phyloP scores from a whole-genome alignment of 2,888 invertebrate genomes.

The Calameuta pallipes region DNA sequence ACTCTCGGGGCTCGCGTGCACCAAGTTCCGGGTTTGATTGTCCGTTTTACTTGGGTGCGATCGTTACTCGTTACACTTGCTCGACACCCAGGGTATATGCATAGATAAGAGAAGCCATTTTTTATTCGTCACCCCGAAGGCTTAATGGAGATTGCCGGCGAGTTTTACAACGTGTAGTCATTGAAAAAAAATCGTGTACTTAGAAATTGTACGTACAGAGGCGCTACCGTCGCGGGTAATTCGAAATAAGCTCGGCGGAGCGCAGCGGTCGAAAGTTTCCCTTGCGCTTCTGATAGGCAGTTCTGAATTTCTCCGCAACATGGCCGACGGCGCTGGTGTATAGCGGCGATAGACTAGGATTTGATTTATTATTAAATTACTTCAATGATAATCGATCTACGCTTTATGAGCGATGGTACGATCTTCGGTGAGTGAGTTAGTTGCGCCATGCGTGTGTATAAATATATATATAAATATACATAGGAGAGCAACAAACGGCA shows the following conservation, averaged over 20 bases:
- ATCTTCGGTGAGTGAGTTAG: too few relatives aligned
- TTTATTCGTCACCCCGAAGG: not conserved
- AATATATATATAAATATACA: not conserved
- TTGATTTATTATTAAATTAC: conserved; percentile 40
- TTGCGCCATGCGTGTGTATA: not conserved
- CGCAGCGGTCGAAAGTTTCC: too few relatives aligned
- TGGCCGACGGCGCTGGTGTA: too few relatives aligned
- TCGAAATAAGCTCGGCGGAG: not conserved
- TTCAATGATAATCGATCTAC: conserved; percentile 39
- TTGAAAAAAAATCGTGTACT: too few relatives aligned
- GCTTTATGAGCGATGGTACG: conserved; percentile 32
- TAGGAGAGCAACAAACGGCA: too few relatives aligned
- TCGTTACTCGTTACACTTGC: conserved; percentile 30
- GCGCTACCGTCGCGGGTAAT: not conserved
- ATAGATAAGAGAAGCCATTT: conserved; percentile 9
- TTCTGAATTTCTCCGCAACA: too few relatives aligned
- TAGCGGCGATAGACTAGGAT: not conserved
- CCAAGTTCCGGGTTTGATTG: conserved; percentile 48
- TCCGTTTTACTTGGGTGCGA: conserved; percentile 34
- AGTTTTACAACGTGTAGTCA: too few relatives aligned
- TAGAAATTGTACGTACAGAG: too few relatives aligned
- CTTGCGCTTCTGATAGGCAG: too few relatives aligned
- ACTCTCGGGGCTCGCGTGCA: conserved; percentile 28
- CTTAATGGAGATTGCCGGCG: too few relatives aligned
- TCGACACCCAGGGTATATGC: not conserved